Conservation (phyloP, 2,113 vertebrate genomes). For the Grammomys surdaster region DNA sequence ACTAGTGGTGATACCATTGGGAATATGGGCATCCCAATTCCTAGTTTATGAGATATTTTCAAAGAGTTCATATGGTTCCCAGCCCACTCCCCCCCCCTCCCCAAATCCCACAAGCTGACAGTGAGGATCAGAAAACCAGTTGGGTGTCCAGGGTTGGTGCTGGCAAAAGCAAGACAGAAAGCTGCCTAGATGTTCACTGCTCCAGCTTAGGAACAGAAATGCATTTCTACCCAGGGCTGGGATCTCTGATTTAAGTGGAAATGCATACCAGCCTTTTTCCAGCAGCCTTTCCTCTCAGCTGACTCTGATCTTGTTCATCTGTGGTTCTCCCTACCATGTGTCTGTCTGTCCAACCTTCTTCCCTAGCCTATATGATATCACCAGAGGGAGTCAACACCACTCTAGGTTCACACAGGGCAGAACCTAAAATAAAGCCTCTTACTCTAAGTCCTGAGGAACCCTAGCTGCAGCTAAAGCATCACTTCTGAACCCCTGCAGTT, state of each 20-base stretch:
- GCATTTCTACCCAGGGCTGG: not conserved
- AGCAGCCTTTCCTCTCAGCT: not conserved
- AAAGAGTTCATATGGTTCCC: not conserved
- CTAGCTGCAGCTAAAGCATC: not conserved
- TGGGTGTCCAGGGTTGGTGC: not conserved
- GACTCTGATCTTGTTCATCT: slow-evolving; percentile 46
- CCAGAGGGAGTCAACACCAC: not conserved
- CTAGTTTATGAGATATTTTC: slow-evolving; percentile 3
- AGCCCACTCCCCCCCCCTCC: not conserved
- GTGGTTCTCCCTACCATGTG: slow-evolving; percentile 41
- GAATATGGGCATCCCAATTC: slow-evolving; percentile 5
- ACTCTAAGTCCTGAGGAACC: rapidly evolving
- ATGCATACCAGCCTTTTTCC: not conserved
- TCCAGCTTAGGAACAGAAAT: not conserved
- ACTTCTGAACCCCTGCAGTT: too few species aligned
- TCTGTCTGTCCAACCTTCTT: slow-evolving; percentile 28
- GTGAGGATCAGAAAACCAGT: not conserved
- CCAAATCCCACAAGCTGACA: not conserved
- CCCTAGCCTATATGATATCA: not conserved
- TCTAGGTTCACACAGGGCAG: not conserved
- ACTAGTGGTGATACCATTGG: not conserved
- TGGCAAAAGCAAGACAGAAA: not conserved
- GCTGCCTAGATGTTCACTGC: not conserved
- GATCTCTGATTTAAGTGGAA: not conserved
- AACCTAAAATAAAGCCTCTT: not conserved